Percentiles rank a stretch among this genome's conserved stretches.
These are phyloP conservation scores for Menidia beryllina DNA, from an alignment of 2,113 vertebrate genomes.

Conservation along the genomic window DNA sequence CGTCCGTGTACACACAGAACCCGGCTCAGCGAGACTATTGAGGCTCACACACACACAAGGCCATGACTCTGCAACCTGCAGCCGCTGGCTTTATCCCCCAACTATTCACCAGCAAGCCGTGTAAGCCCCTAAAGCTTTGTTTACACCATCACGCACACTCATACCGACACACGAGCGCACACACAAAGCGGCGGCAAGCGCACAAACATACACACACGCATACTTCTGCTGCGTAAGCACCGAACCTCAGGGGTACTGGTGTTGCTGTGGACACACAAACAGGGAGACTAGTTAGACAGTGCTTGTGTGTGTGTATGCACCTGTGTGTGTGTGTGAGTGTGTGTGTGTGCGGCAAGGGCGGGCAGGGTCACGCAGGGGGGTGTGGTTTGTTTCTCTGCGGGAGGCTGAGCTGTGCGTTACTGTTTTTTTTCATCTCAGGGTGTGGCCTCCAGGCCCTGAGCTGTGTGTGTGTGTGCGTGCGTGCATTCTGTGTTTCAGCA, in stretches of 20 bases:
- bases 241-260: slow-evolving; percentile 57
- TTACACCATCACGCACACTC: slow-evolving; percentile 42
- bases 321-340: slow-evolving; percentile 12
- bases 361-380: slow-evolving; percentile 54
- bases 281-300: slow-evolving; percentile 9
- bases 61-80: slow-evolving; percentile 78
- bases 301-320: slow-evolving; percentile 22
- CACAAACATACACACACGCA: slow-evolving; percentile 39
- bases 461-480: slow-evolving; percentile 36
- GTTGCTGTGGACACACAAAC: slow-evolving; percentile 52
- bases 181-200: slow-evolving; percentile 37
- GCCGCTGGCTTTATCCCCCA: slow-evolving; percentile 64
- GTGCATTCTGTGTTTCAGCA: slow-evolving; percentile 31
- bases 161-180: slow-evolving; percentile 26
- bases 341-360: slow-evolving; percentile 13
- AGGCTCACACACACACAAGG: slow-evolving; percentile 80
- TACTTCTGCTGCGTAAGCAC: slow-evolving; percentile 75
- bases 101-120: slow-evolving; percentile 70
- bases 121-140: slow-evolving; percentile 74
- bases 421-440: slow-evolving; percentile 44
- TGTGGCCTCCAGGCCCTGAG: slow-evolving; percentile 42
- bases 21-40: slow-evolving; percentile 90
- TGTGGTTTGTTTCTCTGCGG: slow-evolving; percentile 50
- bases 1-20: slow-evolving; percentile 57
- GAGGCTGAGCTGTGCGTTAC: slow-evolving; percentile 21